These are phyloP conservation scores for Phymastichus coffea DNA, from an alignment of 1,140 invertebrate species.

Conservation along the genomic window DNA sequence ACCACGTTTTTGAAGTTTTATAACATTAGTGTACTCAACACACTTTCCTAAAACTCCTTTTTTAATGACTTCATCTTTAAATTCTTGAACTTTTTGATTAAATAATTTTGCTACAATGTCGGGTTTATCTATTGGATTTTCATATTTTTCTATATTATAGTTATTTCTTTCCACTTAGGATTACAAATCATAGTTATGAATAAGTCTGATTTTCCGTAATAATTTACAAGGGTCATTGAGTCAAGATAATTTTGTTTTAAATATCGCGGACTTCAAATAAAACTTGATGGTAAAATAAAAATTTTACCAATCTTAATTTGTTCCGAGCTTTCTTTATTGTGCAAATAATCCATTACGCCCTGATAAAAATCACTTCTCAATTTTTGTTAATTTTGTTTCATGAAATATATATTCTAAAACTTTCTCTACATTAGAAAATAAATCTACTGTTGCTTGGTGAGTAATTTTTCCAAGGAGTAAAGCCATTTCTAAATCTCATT, in stretches of 20 bases:
- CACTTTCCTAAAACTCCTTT: slow-evolving; percentile 8
- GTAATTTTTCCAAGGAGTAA: background rate
- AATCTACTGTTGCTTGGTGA: background rate
- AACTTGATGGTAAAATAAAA: slow-evolving; percentile 23
- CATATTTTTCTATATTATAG: slow-evolving; percentile 37
- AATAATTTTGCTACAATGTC: slow-evolving; percentile 18
- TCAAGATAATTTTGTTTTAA: slow-evolving; percentile 20
- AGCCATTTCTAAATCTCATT: background rate
- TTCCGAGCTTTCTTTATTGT: slow-evolving; percentile 2
- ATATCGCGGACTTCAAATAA: slow-evolving; percentile 7
- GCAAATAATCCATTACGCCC: slow-evolving; percentile 22
- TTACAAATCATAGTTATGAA: slow-evolving; percentile 2
- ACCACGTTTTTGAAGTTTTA: background rate
- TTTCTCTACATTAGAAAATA: background rate
- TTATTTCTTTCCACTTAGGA: slow-evolving; percentile 30
- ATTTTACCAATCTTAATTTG: slow-evolving; percentile 11
- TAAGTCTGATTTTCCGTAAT: background rate
- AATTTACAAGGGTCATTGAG: slow-evolving; percentile 13
- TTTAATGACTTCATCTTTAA: background rate
- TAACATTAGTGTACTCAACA: background rate
- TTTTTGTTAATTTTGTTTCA: slow-evolving; percentile 13
- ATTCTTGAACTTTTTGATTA: background rate
- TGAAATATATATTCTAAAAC: background rate
- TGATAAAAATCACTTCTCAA: slow-evolving; percentile 18
- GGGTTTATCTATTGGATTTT: slow-evolving; percentile 42